These are phyloP conservation scores for Rhinoraja longicauda DNA, from an alignment of 2,797 vertebrate species.

Conservation along the genomic window DNA sequence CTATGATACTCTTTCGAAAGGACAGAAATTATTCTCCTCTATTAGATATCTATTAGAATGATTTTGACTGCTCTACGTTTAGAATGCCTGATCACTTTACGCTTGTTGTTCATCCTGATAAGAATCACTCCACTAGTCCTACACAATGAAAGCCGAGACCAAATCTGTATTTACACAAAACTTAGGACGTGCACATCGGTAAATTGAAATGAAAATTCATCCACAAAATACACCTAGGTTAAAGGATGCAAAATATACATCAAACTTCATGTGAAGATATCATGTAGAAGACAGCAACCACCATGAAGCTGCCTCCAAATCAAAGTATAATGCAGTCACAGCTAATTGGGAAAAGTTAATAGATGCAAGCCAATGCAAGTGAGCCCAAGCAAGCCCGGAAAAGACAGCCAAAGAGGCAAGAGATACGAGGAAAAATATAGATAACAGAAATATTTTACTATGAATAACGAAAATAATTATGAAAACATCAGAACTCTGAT, in stretches of 20 bases:
- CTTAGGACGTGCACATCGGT: not conserved
- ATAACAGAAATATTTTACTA: not conserved
- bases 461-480: not conserved
- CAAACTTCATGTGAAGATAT: not conserved
- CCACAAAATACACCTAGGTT: not conserved
- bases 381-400: not conserved
- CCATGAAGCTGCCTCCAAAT: not conserved
- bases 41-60: not conserved
- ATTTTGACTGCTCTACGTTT: slow-evolving; percentile 1
- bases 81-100: not conserved
- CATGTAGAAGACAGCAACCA: not conserved
- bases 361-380: not conserved
- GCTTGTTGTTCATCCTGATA: not conserved
- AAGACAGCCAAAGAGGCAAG: not conserved
- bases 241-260: not conserved
- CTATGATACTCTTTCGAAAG: not conserved
- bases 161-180: not conserved
- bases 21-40: not conserved
- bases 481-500: not conserved
- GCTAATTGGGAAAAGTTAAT: not conserved
- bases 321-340: not conserved
- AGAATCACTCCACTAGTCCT: not conserved
- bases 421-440: not conserved
- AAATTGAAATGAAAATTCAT: not conserved
- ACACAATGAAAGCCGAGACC: not conserved